Evolutionary conservation across 2,113 vertebrate species (phyloP).

Genomic region (Hymenochirus boettgeri): DNA sequence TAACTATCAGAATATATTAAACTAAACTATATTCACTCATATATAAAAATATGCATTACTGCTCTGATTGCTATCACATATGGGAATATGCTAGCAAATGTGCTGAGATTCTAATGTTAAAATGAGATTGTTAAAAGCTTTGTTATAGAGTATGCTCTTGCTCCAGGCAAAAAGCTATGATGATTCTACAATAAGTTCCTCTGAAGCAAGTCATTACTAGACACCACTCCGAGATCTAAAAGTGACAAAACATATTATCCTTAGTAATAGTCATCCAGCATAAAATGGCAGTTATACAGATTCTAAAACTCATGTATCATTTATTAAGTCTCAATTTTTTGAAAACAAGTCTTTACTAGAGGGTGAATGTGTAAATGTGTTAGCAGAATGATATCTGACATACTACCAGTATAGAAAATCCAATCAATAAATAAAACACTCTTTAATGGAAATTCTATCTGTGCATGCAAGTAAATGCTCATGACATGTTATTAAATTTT

Average conservation of each 20-base stretch:
- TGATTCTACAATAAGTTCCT: conserved; percentile 7
- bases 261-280: not conserved
- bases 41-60: conserved; percentile 18
- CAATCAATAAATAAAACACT: too few species aligned
- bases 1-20: not conserved
- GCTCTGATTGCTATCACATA: conserved; percentile 25
- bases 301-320: conserved; percentile 4
- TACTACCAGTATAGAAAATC: too few species aligned
- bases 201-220: conserved; percentile 7
- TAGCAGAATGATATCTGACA: not conserved
- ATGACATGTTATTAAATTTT: too few species aligned
- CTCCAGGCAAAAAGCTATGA: conserved; percentile 3
- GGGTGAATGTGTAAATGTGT: conserved; percentile 9
- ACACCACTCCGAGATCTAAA: not conserved
- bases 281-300: not conserved
- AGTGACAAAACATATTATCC: not conserved
- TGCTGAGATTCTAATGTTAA: conserved; percentile 9
- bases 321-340: conserved; percentile 8
- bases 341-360: not conserved
- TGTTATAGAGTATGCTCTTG: conserved; percentile 30
- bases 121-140: conserved; percentile 28
- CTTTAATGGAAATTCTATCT: too few species aligned
- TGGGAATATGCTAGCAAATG: conserved; percentile 20
- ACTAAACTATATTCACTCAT: not conserved
- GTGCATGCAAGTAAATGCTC: too few species aligned